Evolutionary conservation across 2,888 invertebrate species (phyloP).

Genomic region (Epirrhoe alternata): DNA sequence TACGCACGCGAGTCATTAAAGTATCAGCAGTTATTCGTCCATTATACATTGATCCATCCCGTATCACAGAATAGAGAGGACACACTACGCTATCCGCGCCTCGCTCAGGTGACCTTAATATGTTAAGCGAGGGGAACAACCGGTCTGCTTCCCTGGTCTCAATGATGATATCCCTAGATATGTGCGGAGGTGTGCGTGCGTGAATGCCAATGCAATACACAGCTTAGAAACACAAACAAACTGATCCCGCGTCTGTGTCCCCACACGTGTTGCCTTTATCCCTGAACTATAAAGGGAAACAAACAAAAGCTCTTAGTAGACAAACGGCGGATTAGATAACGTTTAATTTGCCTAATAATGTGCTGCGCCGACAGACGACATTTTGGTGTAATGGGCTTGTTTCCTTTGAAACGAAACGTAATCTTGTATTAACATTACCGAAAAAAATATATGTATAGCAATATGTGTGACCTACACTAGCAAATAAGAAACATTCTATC

Average conservation of each 20-base stretch:
- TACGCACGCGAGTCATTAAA: constrained; percentile 20
- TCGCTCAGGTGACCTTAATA: constrained; percentile 37
- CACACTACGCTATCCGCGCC: not conserved
- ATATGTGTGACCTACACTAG: not conserved
- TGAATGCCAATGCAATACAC: constrained; percentile 61
- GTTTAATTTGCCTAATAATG: constrained; percentile 45
- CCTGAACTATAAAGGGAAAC: constrained; percentile 51
- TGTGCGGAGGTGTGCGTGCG: constrained; percentile 53
- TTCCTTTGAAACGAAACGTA: constrained; percentile 8
- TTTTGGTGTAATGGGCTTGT: constrained; percentile 15
- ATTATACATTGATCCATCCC: constrained; percentile 29
- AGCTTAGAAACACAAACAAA: constrained; percentile 66
- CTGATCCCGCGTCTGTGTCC: constrained; percentile 46
- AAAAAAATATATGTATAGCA: not conserved
- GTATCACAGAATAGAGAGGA: constrained; percentile 15
- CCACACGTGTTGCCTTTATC: constrained; percentile 46
- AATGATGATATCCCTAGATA: constrained; percentile 50
- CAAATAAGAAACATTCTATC: not conserved
- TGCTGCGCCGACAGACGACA: constrained; percentile 22
- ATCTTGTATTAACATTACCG: not conserved
- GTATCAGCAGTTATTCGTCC: constrained; percentile 26
- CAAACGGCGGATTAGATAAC: constrained; percentile 47
- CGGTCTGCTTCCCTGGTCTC: constrained; percentile 44
- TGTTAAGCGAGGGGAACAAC: constrained; percentile 41
- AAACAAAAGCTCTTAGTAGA: constrained; percentile 54